phyloP scores from a whole-genome alignment of 2,113 vertebrate species.

The Anser brachyrhynchus region DNA sequence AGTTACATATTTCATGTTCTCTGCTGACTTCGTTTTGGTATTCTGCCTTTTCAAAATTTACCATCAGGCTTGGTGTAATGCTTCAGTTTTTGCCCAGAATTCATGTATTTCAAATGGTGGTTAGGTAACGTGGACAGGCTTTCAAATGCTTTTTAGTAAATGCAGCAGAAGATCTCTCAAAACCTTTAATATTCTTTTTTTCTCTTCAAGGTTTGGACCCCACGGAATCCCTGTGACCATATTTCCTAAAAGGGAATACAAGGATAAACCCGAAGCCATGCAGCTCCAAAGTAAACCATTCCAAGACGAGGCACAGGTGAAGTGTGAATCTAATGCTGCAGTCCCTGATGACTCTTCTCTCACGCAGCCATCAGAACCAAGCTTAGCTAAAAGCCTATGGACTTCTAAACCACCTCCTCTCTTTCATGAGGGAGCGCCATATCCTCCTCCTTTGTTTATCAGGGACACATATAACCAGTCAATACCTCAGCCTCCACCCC shows the following conservation, averaged over 20 bases:
- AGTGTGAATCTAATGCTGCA: slow-evolving; percentile 73
- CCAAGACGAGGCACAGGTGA: slow-evolving; percentile 79
- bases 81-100: neutral
- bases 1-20: neutral
- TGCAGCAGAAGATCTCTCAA: neutral
- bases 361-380: slow-evolving; percentile 69
- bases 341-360: slow-evolving; percentile 69
- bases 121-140: rapidly evolving
- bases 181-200: neutral
- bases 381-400: slow-evolving; percentile 82
- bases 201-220: slow-evolving; percentile 90
- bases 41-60: neutral
- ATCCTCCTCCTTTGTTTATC: slow-evolving; percentile 97
- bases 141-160: neutral
- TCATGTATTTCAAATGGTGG: neutral
- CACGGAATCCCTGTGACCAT: slow-evolving; percentile 97
- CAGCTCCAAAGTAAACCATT: slow-evolving; percentile 85
- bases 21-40: neutral
- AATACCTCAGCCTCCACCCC: slow-evolving; percentile 97
- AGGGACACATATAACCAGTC: slow-evolving; percentile 99
- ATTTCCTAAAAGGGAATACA: slow-evolving; percentile 91
- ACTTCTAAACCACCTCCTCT: slow-evolving; percentile 91
- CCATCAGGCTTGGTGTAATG: neutral
- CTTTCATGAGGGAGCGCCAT: slow-evolving; percentile 95
- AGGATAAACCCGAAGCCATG: slow-evolving; percentile 85